Base-by-base conservation (phyloP, 2,888 invertebrate species). In the Epiblema foenella region DNA sequence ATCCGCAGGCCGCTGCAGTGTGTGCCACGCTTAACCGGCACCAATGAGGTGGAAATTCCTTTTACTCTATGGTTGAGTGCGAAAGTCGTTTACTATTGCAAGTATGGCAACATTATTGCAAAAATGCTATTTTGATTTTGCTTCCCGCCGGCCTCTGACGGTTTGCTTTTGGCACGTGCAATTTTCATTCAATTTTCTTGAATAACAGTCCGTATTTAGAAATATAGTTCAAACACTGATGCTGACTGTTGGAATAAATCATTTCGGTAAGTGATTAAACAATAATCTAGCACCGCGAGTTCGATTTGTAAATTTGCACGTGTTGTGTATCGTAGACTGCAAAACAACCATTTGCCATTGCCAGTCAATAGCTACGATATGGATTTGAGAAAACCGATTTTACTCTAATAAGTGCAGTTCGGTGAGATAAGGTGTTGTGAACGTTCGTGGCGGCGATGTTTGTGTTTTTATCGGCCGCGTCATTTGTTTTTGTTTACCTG, bases 161-260 rank as follows among this genome's bases (percentile, higher is more conserved):
- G 93, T 89, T 90, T 89, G 87, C 83, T 85, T 91, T 92, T 90
- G 88, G 93, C 93, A 93, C 93, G 93, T 93, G 93, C 90, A 89
- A 88, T 91, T 88, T 90, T 86, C 84, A 83, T 79, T 86, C 83
- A 73, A 77, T 81, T 85, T 83, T 83, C 77, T 77, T 79, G 81
- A 84, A 88, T 85, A 79, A 83, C 73, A 82, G 77, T 83, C 83
- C 75, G 76, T 77, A 81, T 78, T 77, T 77, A 75, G 77, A 77
- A 82, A 81, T 73, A 83, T 77, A 85, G 86, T 84, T 84, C 46
- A 76, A 80, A 83, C 82, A 88, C 91, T 87, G 87, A 93, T 93
- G 93, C 92, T 90, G 88, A 83, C 86, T 83, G 85, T 86, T 86
- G 86, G 79, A 85, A 84, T 81, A 81, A 81, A 85, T 80, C 78